A percentile compares a stretch with the other conserved stretches of the same genome.
phyloP scores from a whole-genome alignment of 2,888 invertebrate genomes.

The Thyatira batis region DNA sequence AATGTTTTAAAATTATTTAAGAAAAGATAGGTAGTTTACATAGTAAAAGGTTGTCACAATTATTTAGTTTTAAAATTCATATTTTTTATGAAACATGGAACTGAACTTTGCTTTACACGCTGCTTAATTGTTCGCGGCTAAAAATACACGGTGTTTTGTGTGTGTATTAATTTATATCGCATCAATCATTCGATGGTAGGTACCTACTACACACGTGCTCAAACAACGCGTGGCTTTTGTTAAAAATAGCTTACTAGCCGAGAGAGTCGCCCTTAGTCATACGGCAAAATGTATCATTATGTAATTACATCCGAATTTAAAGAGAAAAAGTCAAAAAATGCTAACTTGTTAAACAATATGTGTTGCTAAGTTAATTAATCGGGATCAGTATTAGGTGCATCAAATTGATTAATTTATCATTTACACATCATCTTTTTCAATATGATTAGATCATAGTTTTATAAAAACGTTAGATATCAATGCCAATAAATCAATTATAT shows the following conservation, averaged over 20 bases:
- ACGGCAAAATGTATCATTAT: neutral
- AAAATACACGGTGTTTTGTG: neutral
- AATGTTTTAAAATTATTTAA: no score
- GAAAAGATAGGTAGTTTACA: no score
- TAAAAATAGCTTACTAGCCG: constrained; percentile 7
- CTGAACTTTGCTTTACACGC: neutral
- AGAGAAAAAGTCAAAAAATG: no score
- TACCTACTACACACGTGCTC: constrained; percentile 7
- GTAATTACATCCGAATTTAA: no score
- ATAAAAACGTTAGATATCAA: constrained; percentile 3
- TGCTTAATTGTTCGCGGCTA: constrained; percentile 4
- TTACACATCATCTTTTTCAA: no score
- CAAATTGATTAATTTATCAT: no score
- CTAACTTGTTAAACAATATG: neutral
- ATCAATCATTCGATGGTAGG: constrained; percentile 5
- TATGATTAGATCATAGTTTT: no score
- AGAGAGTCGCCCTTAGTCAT: constrained; percentile 2
- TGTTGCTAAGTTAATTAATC: no score
- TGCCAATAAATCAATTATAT: neutral
- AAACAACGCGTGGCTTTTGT: constrained; percentile 4
- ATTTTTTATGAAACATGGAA: neutral
- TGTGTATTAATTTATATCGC: constrained; percentile 2
- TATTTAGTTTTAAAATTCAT: neutral
- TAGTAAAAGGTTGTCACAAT: no score
- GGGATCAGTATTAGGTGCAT: neutral